These are phyloP conservation scores for Drosophila oshimai DNA, from an alignment of 1,140 invertebrate genomes.

Conservation along the genomic window DNA sequence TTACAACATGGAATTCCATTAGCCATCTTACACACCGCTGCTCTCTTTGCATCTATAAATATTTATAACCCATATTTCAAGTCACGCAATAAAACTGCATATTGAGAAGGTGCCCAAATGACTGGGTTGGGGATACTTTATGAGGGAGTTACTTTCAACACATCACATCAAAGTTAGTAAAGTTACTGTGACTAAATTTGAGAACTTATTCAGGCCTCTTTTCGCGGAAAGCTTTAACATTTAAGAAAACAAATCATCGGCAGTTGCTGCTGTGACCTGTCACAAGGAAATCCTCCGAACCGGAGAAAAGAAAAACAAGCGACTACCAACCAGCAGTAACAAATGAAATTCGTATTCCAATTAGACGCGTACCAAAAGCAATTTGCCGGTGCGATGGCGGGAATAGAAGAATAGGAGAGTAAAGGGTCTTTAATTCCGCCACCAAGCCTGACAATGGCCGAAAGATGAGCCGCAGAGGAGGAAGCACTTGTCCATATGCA, in stretches of 20 bases:
- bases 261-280: conserved; percentile 53
- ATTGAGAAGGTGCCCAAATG: background rate
- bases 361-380: conserved; percentile 74
- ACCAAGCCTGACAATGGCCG: conserved; percentile 36
- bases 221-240: background rate
- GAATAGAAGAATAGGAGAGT: conserved; percentile 7
- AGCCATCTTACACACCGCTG: conserved; percentile 37
- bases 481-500: conserved; percentile 15
- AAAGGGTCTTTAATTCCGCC: conserved; percentile 74
- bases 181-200: background rate
- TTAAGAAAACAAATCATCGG: background rate
- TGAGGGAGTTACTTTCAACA: too few species aligned
- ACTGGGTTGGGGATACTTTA: background rate
- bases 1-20: conserved; percentile 33
- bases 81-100: conserved; percentile 22
- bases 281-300: conserved; percentile 35
- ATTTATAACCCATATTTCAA: conserved; percentile 47
- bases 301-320: conserved; percentile 7
- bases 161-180: too few species aligned
- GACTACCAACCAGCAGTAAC: conserved; percentile 4
- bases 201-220: too few species aligned
- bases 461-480: conserved; percentile 10
- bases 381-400: conserved; percentile 52
- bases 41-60: conserved; percentile 47
- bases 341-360: conserved; percentile 73